Evolutionary conservation across 2,888 invertebrate genomes (phyloP).

Genomic region (Linnaemya tessellans): DNA sequence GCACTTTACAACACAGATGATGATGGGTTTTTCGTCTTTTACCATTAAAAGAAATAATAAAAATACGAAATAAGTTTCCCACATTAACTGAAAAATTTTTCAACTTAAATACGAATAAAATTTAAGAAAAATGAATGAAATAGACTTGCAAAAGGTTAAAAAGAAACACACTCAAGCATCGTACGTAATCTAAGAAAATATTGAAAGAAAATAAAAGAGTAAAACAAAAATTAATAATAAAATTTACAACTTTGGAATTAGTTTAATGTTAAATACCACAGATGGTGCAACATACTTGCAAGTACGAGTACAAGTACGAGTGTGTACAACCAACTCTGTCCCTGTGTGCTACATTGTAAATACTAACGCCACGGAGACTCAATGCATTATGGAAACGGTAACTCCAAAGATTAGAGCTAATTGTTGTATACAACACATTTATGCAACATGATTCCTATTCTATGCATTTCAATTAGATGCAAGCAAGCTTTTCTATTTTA

Average conservation of each 20-base stretch:
- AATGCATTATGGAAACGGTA: slow-evolving; percentile 50
- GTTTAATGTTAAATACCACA: slow-evolving; percentile 47
- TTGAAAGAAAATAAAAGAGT: not conserved
- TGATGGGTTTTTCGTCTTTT: slow-evolving; percentile 30
- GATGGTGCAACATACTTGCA: not conserved
- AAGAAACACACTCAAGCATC: slow-evolving; percentile 2
- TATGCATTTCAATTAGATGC: slow-evolving; percentile 11
- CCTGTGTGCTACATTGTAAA: slow-evolving; percentile 22
- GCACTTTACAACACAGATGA: slow-evolving; percentile 37
- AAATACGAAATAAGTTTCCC: slow-evolving; percentile 52
- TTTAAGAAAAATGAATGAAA: slow-evolving; percentile 10
- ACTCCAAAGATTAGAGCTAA: slow-evolving; percentile 39
- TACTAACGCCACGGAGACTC: not conserved
- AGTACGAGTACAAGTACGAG: not conserved
- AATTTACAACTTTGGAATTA: slow-evolving; percentile 46
- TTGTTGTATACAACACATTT: slow-evolving; percentile 52
- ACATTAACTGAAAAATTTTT: slow-evolving; percentile 53
- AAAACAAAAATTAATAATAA: slow-evolving; percentile 33
- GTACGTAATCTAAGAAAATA: not conserved
- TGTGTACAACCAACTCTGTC: not conserved
- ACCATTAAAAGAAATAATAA: slow-evolving; percentile 32
- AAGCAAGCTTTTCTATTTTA: slow-evolving; percentile 12
- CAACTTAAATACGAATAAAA: slow-evolving; percentile 15
- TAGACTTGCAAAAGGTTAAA: slow-evolving; percentile 40
- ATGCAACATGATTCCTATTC: slow-evolving; percentile 32